Evolutionary conservation across 2,797 vertebrate species (phyloP).

Genomic region (Crocidura indochinensis): DNA sequence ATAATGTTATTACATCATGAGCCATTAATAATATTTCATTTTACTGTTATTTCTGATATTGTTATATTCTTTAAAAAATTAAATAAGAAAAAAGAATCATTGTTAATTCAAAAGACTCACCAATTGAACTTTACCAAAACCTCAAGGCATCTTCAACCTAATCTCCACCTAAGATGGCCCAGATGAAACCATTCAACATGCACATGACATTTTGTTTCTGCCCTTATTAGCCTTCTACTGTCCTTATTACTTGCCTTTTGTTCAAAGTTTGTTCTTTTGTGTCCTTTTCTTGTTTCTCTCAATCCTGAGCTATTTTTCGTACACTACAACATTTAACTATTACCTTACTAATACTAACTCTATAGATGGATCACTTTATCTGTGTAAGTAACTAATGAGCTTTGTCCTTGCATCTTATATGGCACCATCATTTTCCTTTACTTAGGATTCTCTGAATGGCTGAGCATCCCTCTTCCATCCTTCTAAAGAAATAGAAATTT

Average conservation of each 20-base stretch:
- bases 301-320: conserved; percentile 24
- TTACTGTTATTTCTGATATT: too few relatives aligned
- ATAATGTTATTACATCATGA: neutral
- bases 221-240: neutral
- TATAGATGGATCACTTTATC: neutral
- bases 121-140: neutral
- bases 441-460: neutral
- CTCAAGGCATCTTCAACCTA: too few relatives aligned
- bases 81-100: neutral
- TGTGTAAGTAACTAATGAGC: neutral
- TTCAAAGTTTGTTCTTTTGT: neutral
- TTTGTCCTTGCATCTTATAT: neutral
- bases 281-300: neutral
- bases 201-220: neutral
- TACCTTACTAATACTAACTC: neutral
- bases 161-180: neutral
- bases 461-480: neutral
- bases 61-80: too few relatives aligned
- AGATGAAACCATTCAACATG: neutral
- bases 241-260: neutral
- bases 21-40: too few relatives aligned
- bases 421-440: neutral
- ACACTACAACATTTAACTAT: neutral
- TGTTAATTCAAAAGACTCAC: neutral
- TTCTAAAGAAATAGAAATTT: neutral